These are phyloP conservation scores for Euphysa ruthae DNA, from an alignment of 30 jellyfish, hydroid and myxozoan species.

Conservation along the genomic window DNA sequence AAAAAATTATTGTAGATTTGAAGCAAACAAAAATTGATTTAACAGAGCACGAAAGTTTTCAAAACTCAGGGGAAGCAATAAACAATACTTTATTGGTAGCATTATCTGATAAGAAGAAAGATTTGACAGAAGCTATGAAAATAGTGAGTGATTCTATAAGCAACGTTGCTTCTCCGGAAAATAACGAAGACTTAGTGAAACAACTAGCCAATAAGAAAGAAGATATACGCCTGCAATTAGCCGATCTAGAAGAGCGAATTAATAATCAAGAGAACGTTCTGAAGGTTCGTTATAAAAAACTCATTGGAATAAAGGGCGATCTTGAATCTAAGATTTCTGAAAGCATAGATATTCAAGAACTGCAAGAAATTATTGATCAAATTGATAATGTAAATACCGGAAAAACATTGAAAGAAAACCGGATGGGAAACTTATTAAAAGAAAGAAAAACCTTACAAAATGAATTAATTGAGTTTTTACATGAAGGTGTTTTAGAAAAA, in stretches of 20 bases:
- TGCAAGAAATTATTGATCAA: background rate
- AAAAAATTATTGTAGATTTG: constrained; percentile 5
- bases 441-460: background rate
- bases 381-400: background rate
- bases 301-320: constrained; percentile 15
- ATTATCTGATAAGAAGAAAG: constrained; percentile 9
- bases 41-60: background rate
- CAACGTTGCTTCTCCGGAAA: background rate
- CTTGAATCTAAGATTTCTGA: constrained; percentile 18
- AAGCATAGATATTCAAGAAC: background rate
- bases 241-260: constrained; percentile 21
- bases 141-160: background rate
- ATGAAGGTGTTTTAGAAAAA: background rate
- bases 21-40: background rate
- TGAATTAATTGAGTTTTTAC: background rate
- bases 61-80: background rate
- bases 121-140: background rate
- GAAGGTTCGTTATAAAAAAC: background rate
- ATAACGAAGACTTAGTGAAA: background rate
- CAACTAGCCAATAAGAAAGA: background rate
- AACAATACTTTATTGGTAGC: background rate
- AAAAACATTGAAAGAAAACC: background rate
- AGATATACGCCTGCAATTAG: background rate
- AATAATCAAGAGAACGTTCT: constrained; percentile 13
- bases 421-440: background rate